Evolutionary conservation across 2,113 vertebrate species (phyloP).

Genomic region (Odocoileus virginianus): DNA sequence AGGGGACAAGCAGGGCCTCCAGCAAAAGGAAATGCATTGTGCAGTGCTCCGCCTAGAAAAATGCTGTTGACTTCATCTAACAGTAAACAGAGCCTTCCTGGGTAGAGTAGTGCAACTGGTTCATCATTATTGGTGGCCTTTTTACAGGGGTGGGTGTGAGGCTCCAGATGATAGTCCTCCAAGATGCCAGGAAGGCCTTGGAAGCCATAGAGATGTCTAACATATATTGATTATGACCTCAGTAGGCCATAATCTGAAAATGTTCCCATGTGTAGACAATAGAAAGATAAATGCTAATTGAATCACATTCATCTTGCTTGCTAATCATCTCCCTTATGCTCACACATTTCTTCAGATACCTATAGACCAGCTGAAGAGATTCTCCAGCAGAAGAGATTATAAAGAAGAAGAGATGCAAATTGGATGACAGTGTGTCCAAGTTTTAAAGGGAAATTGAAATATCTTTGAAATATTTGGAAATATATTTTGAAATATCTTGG

Average conservation of each 20-base stretch:
- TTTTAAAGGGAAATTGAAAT: not conserved
- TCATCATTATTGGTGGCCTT: not conserved
- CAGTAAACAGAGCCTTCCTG: not conserved
- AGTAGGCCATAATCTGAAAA: not conserved
- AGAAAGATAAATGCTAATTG: not conserved
- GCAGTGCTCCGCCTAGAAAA: not conserved
- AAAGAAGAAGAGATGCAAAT: not conserved
- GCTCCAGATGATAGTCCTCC: not conserved
- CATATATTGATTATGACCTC: not conserved
- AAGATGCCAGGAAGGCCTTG: not conserved
- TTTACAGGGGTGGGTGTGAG: not conserved
- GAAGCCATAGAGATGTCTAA: not conserved
- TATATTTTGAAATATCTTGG: not conserved
- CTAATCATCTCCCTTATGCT: not conserved
- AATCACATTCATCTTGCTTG: not conserved
- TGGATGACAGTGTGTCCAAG: not conserved
- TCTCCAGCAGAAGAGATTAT: not conserved
- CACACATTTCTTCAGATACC: not conserved
- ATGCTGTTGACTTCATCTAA: not conserved
- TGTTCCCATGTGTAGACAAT: not conserved
- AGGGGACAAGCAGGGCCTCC: not conserved
- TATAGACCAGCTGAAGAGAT: not conserved
- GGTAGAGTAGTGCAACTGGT: not conserved
- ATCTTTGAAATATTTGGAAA: not conserved
- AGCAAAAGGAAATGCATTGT: not conserved